These are phyloP conservation scores for Palythoa grandis DNA, from an alignment of 92 coral and sea anemone genomes.

Conservation along the genomic window DNA sequence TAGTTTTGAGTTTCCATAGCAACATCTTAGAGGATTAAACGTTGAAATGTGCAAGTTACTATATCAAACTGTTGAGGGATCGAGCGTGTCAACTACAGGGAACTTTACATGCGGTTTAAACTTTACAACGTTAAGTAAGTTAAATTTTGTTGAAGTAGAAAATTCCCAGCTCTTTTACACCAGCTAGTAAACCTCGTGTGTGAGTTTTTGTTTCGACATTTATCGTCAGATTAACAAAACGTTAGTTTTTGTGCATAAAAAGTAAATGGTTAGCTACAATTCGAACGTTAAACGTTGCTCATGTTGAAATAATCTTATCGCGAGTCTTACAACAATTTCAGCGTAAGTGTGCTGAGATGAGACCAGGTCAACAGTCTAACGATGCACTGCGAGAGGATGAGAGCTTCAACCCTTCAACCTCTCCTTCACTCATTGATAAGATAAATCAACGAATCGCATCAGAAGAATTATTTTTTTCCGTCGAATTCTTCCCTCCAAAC, in stretches of 20 bases:
- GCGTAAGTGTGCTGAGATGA: not conserved
- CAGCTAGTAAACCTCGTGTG: no score
- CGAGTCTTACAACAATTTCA: not conserved
- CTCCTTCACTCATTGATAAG: slow-evolving; percentile 86
- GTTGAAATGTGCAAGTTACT: not conserved
- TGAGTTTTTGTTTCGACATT: no score
- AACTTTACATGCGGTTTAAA: not conserved
- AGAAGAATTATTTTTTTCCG: slow-evolving; percentile 83
- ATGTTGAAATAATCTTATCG: not conserved
- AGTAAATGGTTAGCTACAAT: not conserved
- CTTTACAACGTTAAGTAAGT: no score
- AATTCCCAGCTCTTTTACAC: no score
- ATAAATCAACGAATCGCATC: slow-evolving; percentile 77
- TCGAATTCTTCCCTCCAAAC: slow-evolving; percentile 97
- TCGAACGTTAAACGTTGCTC: not conserved
- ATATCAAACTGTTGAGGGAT: not conserved
- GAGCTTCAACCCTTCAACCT: slow-evolving; percentile 83
- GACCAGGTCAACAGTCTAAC: slow-evolving; percentile 49
- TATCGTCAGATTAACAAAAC: no score
- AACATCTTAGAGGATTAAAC: not conserved
- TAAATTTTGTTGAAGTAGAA: no score
- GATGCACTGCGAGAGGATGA: slow-evolving; percentile 56
- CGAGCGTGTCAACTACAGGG: not conserved
- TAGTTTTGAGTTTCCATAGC: not conserved
- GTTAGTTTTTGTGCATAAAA: not conserved